These are phyloP conservation scores for Micropoecilia bifurca DNA, from an alignment of 2,797 vertebrate genomes.

Conservation along the genomic window DNA sequence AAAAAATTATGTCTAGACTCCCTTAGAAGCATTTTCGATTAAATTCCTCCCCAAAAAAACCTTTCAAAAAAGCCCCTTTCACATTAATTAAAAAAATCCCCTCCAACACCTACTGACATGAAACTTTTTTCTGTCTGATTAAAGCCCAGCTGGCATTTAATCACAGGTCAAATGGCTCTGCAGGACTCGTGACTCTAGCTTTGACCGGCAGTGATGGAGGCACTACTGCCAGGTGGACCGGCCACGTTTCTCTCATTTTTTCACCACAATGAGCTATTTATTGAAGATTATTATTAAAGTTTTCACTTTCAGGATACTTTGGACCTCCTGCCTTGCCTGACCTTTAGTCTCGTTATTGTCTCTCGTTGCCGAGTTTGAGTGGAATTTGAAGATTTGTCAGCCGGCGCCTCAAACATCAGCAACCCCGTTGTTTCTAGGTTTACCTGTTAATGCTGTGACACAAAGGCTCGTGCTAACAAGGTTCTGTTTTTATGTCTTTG, in stretches of 20 bases:
- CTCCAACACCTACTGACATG: background rate
- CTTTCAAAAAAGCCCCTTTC: background rate
- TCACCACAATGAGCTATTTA: background rate
- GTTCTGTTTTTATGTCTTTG: slow-evolving; percentile 52
- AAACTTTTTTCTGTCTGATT: background rate
- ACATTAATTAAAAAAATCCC: background rate
- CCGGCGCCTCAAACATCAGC: background rate
- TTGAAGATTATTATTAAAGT: background rate
- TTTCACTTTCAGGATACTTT: background rate
- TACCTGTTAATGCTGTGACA: background rate
- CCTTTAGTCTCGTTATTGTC: background rate
- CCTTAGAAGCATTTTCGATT: background rate
- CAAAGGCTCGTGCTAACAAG: slow-evolving; percentile 40
- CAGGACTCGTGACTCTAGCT: background rate
- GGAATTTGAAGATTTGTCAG: slow-evolving; percentile 18
- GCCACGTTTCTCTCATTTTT: background rate
- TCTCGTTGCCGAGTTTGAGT: background rate
- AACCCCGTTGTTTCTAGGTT: slow-evolving; percentile 11
- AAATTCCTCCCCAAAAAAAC: background rate
- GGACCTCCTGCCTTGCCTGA: background rate
- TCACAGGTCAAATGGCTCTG: background rate
- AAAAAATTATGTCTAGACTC: background rate
- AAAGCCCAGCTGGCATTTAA: background rate
- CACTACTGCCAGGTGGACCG: background rate
- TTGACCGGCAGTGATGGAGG: background rate